phyloP scores from a whole-genome alignment of 2,113 vertebrate genomes.

The Calcarius ornatus region DNA sequence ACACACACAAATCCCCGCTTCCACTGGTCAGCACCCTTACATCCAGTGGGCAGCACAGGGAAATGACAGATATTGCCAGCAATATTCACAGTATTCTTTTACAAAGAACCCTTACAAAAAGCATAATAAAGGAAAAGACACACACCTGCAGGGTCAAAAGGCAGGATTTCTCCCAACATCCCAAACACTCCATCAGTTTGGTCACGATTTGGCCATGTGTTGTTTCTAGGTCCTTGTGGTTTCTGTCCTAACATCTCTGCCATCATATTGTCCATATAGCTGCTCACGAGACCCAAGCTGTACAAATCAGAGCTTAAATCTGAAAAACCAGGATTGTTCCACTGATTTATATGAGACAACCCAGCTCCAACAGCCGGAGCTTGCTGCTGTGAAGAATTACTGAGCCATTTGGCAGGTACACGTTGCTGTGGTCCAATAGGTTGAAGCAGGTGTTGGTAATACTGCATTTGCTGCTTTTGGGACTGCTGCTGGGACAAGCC shows the following conservation, averaged over 20 bases:
- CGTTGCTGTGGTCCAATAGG: constrained; percentile 81
- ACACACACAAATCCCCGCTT: neutral
- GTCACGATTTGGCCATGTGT: constrained; percentile 98
- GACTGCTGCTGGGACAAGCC: constrained; percentile 73
- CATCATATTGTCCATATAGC: constrained; percentile 96
- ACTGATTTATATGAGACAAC: constrained; percentile 88
- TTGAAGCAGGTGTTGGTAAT: constrained; percentile 91
- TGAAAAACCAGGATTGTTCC: constrained; percentile 84
- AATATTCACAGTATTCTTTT: neutral
- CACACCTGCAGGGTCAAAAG: constrained; percentile 96
- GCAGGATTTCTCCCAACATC: constrained; percentile 90
- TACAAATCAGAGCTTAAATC: constrained; percentile 96
- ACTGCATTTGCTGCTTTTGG: constrained; percentile 84
- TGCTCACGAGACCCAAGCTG: constrained; percentile 95
- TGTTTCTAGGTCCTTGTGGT: constrained; percentile 93
- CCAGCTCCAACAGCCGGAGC: constrained; percentile 78
- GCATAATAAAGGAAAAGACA: neutral
- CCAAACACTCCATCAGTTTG: constrained; percentile 94
- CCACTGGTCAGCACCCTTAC: neutral
- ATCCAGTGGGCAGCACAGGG: neutral
- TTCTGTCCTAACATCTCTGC: constrained; percentile 97
- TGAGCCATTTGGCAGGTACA: constrained; percentile 86
- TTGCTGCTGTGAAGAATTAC: constrained; percentile 80
- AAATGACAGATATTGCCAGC: neutral
- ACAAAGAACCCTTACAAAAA: neutral